A percentile compares a stretch with the other conserved stretches of the same genome.
Conservation (phyloP, 1,140 invertebrate species). For the Nasonia vitripennis region DNA sequence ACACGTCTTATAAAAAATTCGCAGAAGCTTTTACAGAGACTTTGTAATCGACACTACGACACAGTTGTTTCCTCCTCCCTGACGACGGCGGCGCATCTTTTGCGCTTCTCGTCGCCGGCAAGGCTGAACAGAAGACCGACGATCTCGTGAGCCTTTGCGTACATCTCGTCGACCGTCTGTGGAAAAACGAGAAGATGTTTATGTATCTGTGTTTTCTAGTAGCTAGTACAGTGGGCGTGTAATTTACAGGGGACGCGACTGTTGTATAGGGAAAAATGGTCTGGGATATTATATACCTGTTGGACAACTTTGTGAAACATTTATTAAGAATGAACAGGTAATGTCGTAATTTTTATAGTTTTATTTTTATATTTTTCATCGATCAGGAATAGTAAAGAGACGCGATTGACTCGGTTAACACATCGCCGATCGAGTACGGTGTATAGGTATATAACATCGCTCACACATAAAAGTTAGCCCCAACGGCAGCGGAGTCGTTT, state of each 20-base stretch:
- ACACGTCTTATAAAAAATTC: no score
- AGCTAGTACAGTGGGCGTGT: background rate
- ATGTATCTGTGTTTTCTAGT: no score
- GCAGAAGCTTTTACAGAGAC: no score
- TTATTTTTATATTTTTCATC: no score
- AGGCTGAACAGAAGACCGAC: slow-evolving; percentile 70
- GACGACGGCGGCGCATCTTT: slow-evolving; percentile 33
- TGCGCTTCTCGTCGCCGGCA: background rate
- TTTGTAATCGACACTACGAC: no score
- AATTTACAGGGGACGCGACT: background rate
- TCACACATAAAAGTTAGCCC: background rate
- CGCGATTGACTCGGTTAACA: background rate
- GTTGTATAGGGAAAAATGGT: no score
- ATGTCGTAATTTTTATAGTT: no score
- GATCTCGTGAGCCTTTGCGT: slow-evolving; percentile 79
- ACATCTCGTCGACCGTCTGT: slow-evolving; percentile 81
- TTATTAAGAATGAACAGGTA: no score
- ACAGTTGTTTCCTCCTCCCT: background rate
- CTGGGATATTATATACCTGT: no score
- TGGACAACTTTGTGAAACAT: no score
- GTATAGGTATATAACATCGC: no score
- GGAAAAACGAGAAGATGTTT: slow-evolving; percentile 61
- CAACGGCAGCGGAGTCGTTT: background rate
- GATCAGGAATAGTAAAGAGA: background rate
- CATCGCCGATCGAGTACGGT: no score